Evolutionary conservation across 2,113 vertebrate species (phyloP).

Genomic region (Alethe castanea): DNA sequence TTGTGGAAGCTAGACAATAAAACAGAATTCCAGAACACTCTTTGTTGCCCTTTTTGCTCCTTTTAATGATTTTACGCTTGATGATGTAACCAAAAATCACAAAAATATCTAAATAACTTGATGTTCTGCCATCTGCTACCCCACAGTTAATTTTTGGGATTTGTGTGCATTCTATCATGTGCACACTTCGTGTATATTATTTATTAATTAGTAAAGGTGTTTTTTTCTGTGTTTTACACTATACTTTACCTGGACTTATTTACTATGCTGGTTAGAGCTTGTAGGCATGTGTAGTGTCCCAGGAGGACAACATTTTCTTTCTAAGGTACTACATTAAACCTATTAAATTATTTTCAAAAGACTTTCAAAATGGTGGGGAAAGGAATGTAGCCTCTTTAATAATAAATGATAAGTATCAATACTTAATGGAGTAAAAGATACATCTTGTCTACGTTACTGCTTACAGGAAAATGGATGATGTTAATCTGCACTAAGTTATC

Average conservation of each 20-base stretch:
- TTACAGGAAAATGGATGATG: slow-evolving; percentile 46
- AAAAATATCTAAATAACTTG: background rate
- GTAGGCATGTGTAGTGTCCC: background rate
- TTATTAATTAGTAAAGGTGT: background rate
- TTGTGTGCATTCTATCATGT: background rate
- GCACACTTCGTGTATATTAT: background rate
- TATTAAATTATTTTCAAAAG: slow-evolving; percentile 59
- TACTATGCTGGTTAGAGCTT: background rate
- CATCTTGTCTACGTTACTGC: slow-evolving; percentile 31
- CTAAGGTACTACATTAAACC: background rate
- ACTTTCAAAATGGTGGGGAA: slow-evolving; percentile 24
- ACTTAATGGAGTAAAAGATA: slow-evolving; percentile 60
- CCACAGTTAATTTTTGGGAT: background rate
- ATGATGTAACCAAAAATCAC: background rate
- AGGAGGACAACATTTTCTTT: slow-evolving; percentile 21
- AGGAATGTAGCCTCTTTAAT: slow-evolving; percentile 41
- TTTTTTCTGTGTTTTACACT: background rate
- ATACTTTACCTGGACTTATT: background rate
- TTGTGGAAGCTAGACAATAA: background rate
- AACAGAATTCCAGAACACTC: background rate
- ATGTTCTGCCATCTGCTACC: background rate
- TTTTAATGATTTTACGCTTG: background rate
- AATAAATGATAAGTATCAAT: slow-evolving; percentile 53
- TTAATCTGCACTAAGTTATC: slow-evolving; percentile 40
- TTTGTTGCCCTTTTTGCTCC: background rate